Percentiles rank a stretch among this genome's conserved stretches.
phyloP scores from a whole-genome alignment of 2,888 invertebrate species.

The Zonitis immaculata region DNA sequence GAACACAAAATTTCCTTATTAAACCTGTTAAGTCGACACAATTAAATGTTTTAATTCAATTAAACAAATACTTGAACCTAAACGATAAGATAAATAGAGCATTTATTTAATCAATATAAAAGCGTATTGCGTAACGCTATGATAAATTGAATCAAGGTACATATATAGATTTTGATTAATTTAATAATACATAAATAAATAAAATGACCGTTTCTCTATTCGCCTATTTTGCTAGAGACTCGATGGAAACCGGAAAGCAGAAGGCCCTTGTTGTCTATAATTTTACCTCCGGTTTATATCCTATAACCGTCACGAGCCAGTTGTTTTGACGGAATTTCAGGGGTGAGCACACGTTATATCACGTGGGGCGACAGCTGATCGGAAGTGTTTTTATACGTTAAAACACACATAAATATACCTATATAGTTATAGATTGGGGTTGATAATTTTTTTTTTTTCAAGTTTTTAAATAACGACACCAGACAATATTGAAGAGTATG shows the following conservation, averaged over 20 bases:
- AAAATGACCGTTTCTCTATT: too few species aligned
- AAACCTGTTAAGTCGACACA: slow-evolving; percentile 16
- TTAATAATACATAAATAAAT: too few species aligned
- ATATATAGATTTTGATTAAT: too few species aligned
- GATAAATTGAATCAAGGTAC: too few species aligned
- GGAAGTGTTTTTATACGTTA: slow-evolving; percentile 45
- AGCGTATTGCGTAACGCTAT: too few species aligned
- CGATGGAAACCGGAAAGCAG: slow-evolving; percentile 21
- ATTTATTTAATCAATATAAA: too few species aligned
- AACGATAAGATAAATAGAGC: background rate
- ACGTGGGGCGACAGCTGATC: slow-evolving; percentile 54
- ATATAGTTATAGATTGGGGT: slow-evolving; percentile 8
- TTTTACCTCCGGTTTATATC: slow-evolving; percentile 18
- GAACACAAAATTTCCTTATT: slow-evolving; percentile 13
- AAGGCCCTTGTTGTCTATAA: slow-evolving; percentile 14
- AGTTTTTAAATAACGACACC: too few species aligned
- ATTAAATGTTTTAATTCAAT: slow-evolving; percentile 7
- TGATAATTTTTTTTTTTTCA: too few species aligned
- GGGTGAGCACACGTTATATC: slow-evolving; percentile 18
- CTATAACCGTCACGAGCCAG: slow-evolving; percentile 18
- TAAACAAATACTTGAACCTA: background rate
- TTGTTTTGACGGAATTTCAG: slow-evolving; percentile 19
- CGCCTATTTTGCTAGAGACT: too few species aligned
- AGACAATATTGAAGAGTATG: slow-evolving; percentile 1
- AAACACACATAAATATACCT: slow-evolving; percentile 39